Conservation (phyloP, 37 sponge, comb jelly and placozoan species). For the Halisarca cf. caerulea region DNA sequence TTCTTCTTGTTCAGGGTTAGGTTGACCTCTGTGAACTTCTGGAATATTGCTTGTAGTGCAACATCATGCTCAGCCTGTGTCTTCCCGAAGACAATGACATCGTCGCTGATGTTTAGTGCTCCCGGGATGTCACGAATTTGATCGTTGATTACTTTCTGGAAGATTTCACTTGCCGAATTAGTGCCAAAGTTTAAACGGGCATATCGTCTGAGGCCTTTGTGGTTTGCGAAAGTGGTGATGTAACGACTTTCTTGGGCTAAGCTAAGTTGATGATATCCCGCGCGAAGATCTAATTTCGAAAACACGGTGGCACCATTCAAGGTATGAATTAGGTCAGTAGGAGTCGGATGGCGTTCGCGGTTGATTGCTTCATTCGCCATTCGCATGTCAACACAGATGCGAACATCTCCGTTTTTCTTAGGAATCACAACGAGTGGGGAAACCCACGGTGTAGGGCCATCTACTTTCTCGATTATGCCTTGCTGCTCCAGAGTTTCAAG, state of each 20-base stretch:
- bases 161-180: conserved; percentile 47
- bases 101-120: too few species aligned
- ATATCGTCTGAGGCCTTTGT: conserved; percentile 39
- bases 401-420: conserved; percentile 44
- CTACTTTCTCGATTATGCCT: conserved; percentile 41
- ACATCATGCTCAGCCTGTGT: conserved; percentile 25
- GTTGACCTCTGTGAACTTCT: background rate
- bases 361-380: conserved; percentile 52
- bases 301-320: conserved; percentile 38
- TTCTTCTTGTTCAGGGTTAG: conserved; percentile 42
- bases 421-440: conserved; percentile 54
- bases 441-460: conserved; percentile 57
- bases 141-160: conserved; percentile 31
- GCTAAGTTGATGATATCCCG: conserved; percentile 43
- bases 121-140: too few species aligned
- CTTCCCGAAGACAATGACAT: conserved; percentile 35
- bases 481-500: conserved; percentile 27
- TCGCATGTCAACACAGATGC: conserved; percentile 52
- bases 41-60: background rate
- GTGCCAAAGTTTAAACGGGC: conserved; percentile 50
- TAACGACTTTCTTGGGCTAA: conserved; percentile 29
- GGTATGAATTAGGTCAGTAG: conserved; percentile 36
- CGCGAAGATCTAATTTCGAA: conserved; percentile 35
- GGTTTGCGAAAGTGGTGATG: conserved; percentile 54
- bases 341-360: conserved; percentile 50